Conservation (phyloP, 2,113 vertebrate genomes). For the Tonatia bakeri region DNA sequence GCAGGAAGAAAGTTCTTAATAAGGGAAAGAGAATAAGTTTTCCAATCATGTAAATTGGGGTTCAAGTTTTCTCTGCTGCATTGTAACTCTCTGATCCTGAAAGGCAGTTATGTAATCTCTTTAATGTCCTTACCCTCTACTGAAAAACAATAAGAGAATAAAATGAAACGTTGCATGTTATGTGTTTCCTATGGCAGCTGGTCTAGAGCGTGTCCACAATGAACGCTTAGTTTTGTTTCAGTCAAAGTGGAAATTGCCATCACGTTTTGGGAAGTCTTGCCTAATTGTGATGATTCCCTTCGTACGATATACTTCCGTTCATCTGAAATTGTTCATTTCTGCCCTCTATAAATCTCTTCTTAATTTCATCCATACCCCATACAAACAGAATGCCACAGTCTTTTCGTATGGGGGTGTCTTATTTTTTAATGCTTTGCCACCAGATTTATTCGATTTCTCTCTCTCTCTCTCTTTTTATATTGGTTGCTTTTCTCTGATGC, state of each 20-base stretch:
- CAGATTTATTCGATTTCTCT: neutral
- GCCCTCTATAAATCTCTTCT: neutral
- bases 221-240: neutral
- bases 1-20: neutral
- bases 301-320: neutral
- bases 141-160: neutral
- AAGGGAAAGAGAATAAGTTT: neutral
- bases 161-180: neutral
- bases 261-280: neutral
- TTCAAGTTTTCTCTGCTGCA: neutral
- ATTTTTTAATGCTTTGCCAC: neutral
- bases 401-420: neutral
- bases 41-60: neutral
- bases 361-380: neutral
- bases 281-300: neutral
- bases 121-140: neutral
- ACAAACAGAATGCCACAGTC: neutral
- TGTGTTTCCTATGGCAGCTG: neutral
- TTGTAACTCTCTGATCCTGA: neutral
- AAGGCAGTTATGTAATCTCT: neutral
- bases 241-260: neutral
- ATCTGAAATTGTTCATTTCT: neutral
- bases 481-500: neutral
- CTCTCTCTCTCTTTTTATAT: neutral
- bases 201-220: neutral